Conservation (phyloP, 1,140 invertebrate genomes). For the Drosophila tsacasi region DNA sequence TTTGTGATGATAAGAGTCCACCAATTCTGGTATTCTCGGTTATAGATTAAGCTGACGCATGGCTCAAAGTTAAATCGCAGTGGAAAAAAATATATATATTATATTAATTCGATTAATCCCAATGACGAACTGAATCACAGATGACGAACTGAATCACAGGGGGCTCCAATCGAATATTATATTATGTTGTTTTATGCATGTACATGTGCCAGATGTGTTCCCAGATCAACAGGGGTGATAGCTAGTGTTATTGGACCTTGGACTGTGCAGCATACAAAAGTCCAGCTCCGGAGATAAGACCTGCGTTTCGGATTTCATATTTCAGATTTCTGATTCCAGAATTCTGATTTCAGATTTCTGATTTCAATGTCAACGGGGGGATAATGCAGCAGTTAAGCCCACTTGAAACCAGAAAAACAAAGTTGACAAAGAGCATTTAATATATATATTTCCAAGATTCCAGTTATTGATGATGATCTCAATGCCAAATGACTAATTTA, state of each 20-base stretch:
- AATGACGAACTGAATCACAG: conserved; percentile 12
- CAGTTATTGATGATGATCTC: conserved; percentile 14
- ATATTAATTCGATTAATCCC: conserved; percentile 44
- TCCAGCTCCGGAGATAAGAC: conserved; percentile 19
- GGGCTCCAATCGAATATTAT: neutral
- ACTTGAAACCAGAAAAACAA: neutral
- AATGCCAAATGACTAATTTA: conserved; percentile 17
- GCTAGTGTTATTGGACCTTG: conserved; percentile 28
- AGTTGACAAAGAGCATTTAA: conserved; percentile 2
- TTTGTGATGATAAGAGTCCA: conserved; percentile 16
- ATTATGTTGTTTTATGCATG: conserved; percentile 2
- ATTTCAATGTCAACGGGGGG: conserved; percentile 32
- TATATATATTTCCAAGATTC: neutral
- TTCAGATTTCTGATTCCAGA: no score
- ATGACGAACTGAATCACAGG: conserved; percentile 23
- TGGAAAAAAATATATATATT: neutral
- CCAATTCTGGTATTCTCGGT: neutral
- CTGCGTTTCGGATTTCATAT: conserved; percentile 12
- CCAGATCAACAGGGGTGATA: conserved; percentile 31
- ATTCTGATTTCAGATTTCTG: conserved; percentile 18
- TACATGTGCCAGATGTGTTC: conserved; percentile 26
- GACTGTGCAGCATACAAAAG: conserved; percentile 28
- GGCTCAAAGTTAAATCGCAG: conserved; percentile 34
- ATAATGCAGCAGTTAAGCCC: conserved; percentile 16
- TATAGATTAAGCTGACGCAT: conserved; percentile 43